Percentiles rank a stretch among this genome's conserved stretches.
Conservation (phyloP, 2,113 vertebrate genomes). For the Cnemophilus loriae region DNA sequence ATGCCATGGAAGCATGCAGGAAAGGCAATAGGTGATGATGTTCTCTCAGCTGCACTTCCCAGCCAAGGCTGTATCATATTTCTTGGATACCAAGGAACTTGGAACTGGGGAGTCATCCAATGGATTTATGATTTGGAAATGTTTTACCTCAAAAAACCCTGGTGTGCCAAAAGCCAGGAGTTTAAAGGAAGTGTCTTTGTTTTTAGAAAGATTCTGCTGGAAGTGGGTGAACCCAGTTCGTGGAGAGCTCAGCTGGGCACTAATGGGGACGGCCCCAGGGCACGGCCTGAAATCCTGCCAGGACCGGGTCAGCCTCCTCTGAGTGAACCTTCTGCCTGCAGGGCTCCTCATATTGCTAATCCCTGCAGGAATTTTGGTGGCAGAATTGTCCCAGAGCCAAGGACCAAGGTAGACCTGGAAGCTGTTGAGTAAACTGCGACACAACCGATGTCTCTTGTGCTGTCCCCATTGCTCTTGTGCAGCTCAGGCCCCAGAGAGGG, state of each 20-base stretch:
- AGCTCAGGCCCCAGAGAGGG: background rate
- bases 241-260: background rate
- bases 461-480: background rate
- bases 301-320: background rate
- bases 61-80: background rate
- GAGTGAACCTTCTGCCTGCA: background rate
- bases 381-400: background rate
- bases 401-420: background rate
- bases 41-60: background rate
- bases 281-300: background rate
- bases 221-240: background rate
- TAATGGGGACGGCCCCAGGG: background rate
- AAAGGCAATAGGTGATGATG: constrained; percentile 7
- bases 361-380: background rate
- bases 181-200: background rate
- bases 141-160: background rate
- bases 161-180: background rate
- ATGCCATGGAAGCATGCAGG: background rate
- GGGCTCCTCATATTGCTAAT: background rate
- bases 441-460: background rate
- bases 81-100: constrained; percentile 10
- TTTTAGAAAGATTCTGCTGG: background rate
- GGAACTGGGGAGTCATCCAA: background rate
- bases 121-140: constrained; percentile 30
- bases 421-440: background rate